A percentile compares a stretch with the other conserved stretches of the same genome.
Conservation (phyloP, 2,888 invertebrate genomes). For the Sclerodermus sp. region DNA sequence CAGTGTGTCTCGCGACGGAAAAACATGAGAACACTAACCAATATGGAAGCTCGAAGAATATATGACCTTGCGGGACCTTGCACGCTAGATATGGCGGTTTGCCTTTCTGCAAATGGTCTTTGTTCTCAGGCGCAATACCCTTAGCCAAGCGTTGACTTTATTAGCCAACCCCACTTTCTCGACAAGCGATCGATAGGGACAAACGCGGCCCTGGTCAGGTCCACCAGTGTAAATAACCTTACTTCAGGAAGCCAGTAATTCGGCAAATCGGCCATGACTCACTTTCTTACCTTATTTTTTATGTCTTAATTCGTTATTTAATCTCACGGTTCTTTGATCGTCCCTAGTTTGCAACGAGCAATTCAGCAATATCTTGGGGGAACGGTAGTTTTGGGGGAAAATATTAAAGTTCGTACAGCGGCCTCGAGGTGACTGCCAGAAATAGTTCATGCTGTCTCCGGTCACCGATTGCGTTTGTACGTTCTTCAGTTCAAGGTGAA, state of each 20-base stretch:
- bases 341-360: too few species aligned
- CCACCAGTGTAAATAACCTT: background rate
- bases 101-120: slow-evolving; percentile 37
- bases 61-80: slow-evolving; percentile 17
- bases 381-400: too few species aligned
- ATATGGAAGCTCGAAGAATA: too few species aligned
- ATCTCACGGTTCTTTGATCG: too few species aligned
- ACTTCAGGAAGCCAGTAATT: too few species aligned
- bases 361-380: too few species aligned
- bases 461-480: slow-evolving; percentile 22
- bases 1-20: too few species aligned
- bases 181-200: slow-evolving; percentile 33
- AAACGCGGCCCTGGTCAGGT: background rate
- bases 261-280: too few species aligned
- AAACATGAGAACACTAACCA: too few species aligned
- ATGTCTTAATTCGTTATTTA: too few species aligned
- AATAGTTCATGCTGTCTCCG: slow-evolving; percentile 31
- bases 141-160: slow-evolving; percentile 39
- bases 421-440: slow-evolving; percentile 31
- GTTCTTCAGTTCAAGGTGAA: slow-evolving; percentile 55
- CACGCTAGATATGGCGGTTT: slow-evolving; percentile 29
- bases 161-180: slow-evolving; percentile 40
- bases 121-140: slow-evolving; percentile 38
- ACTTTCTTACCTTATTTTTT: background rate
- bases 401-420: too few species aligned